A percentile compares a stretch with the other conserved stretches of the same genome.
Conservation (phyloP, 2,888 invertebrate species). For the Apamea sordens region DNA sequence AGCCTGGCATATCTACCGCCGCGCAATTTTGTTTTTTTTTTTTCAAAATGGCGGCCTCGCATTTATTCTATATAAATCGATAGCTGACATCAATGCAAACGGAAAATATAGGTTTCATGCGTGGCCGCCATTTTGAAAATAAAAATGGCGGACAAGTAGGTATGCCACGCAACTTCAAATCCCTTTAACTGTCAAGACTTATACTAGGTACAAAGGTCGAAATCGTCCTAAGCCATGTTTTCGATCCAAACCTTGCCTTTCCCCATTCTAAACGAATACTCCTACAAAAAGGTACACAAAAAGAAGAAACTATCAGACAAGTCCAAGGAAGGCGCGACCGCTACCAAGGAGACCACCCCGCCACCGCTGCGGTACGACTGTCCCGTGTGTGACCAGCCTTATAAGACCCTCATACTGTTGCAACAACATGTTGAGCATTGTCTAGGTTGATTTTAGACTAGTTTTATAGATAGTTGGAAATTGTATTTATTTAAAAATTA, state of each 20-base stretch:
- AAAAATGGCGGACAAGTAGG: too few species aligned
- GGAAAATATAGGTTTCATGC: too few species aligned
- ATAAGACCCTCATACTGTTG: constrained; percentile 86
- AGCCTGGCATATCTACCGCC: too few species aligned
- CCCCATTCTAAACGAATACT: constrained; percentile 34
- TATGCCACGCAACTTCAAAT: too few species aligned
- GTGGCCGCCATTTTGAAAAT: too few species aligned
- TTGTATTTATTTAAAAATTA: constrained; percentile 10
- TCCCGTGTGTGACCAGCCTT: constrained; percentile 90
- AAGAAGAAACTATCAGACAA: constrained; percentile 77
- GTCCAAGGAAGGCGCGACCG: constrained; percentile 32
- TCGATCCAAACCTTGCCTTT: not conserved
- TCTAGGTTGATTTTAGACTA: constrained; percentile 61
- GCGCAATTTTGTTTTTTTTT: too few species aligned
- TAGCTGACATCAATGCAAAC: too few species aligned
- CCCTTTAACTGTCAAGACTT: too few species aligned
- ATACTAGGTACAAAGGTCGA: too few species aligned
- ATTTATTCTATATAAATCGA: too few species aligned
- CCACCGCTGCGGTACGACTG: constrained; percentile 88
- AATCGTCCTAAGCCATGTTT: too few species aligned
- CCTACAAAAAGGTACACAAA: constrained; percentile 73
- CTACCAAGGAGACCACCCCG: constrained; percentile 75
- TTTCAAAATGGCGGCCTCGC: too few species aligned
- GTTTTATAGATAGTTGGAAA: not conserved
- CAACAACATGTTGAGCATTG: constrained; percentile 91